These are phyloP conservation scores for Stramonita haemastoma DNA, from an alignment of 2,888 invertebrate species.

Conservation along the genomic window DNA sequence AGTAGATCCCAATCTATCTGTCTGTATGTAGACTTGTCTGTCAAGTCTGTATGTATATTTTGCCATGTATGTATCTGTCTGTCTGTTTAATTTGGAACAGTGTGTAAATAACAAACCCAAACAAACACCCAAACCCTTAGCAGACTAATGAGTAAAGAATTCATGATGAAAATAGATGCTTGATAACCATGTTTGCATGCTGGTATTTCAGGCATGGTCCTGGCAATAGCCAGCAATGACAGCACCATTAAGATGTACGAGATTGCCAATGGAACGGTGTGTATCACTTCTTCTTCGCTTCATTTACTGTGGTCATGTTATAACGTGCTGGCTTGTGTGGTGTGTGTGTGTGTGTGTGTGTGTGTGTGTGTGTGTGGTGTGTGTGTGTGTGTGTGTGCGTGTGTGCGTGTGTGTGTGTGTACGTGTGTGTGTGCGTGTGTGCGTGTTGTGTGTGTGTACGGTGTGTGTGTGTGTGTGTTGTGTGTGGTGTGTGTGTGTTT, in stretches of 20 bases:
- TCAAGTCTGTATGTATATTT: no score
- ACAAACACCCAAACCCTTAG: no score
- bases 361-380: not conserved
- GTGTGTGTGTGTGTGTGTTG: not conserved
- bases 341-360: not conserved
- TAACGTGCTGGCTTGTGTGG: not conserved
- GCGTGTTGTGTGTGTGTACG: not conserved
- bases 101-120: no score
- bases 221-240: constrained; percentile 76
- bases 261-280: constrained; percentile 73
- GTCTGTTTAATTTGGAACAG: no score
- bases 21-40: no score
- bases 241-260: constrained; percentile 76
- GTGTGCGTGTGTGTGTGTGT: not conserved
- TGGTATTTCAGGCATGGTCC: constrained; percentile 63
- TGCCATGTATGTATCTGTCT: no score
- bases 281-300: constrained; percentile 33
- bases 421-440: not conserved
- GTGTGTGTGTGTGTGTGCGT: not conserved
- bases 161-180: no score
- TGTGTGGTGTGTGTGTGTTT: not conserved
- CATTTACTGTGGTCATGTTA: not conserved
- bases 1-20: no score
- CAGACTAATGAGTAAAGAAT: no score
- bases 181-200: not conserved